Percentiles rank a stretch among this genome's conserved stretches.
Evolutionary conservation across 2,888 invertebrate genomes (phyloP).

Genomic region (Metacarcinus magister): DNA sequence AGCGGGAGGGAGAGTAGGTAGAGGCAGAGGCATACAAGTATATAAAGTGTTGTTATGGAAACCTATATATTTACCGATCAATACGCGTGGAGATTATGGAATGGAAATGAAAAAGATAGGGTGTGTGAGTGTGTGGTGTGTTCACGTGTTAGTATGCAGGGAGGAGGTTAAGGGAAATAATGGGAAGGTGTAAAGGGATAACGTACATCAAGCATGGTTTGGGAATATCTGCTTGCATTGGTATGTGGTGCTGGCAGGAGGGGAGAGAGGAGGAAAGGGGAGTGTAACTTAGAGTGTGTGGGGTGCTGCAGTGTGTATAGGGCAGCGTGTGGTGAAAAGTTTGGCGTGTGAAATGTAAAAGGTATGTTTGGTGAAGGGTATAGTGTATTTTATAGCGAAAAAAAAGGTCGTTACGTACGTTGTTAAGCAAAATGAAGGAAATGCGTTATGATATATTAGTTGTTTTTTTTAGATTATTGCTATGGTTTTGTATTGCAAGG

Average conservation of each 20-base stretch:
- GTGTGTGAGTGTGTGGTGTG: neutral
- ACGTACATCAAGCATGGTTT: neutral
- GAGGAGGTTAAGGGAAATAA: neutral
- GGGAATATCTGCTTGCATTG: neutral
- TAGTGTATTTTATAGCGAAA: neutral
- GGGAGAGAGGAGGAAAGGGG: constrained; percentile 17
- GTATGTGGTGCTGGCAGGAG: neutral
- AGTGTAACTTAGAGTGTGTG: neutral
- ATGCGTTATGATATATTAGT: neutral
- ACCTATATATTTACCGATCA: neutral
- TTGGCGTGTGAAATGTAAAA: neutral
- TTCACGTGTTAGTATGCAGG: neutral
- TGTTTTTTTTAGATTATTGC: neutral
- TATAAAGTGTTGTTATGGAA: neutral
- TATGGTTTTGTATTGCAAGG: no score
- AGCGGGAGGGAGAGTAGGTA: neutral
- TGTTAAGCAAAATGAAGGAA: neutral
- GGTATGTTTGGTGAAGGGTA: neutral
- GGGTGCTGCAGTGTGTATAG: neutral
- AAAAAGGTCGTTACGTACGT: neutral
- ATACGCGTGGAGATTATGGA: neutral
- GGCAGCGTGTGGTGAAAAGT: constrained; percentile 5
- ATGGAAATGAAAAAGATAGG: neutral
- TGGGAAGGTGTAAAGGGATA: neutral
- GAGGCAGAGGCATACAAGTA: neutral